phyloP scores from a whole-genome alignment of 53 echinoderm and acorn worm genomes.

The Arbacia lixula region DNA sequence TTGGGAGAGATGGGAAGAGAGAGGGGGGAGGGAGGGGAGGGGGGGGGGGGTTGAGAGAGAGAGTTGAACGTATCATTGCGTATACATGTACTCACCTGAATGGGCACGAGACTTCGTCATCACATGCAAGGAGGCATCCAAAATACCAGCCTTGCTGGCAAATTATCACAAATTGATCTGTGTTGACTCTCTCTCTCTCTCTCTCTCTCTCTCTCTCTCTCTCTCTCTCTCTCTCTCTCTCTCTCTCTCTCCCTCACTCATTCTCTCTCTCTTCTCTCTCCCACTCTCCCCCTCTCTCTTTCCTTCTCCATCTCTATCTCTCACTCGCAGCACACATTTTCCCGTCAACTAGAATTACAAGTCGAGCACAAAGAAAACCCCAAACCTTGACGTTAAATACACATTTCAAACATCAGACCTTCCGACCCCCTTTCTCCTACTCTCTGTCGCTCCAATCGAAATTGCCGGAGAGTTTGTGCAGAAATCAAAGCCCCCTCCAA shows the following conservation, averaged over 20 bases:
- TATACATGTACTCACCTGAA: too few species aligned
- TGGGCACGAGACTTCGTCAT: too few species aligned
- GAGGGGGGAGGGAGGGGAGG: not conserved
- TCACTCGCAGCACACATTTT: not conserved
- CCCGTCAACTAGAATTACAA: not conserved
- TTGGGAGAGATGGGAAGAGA: not conserved
- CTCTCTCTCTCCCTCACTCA: too few species aligned
- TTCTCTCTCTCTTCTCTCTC: not conserved
- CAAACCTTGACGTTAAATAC: slow-evolving; percentile 13
- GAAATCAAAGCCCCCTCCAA: slow-evolving; percentile 17
- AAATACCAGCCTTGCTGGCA: too few species aligned
- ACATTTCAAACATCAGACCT: slow-evolving; percentile 13
- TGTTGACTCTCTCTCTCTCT: too few species aligned
- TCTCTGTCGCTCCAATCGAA: not conserved
- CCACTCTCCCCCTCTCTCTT: not conserved
- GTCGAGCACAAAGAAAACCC: not conserved
- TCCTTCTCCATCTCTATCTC: not conserved
- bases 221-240: too few species aligned
- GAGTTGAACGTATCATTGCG: too few species aligned
- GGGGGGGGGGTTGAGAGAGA: too few species aligned
- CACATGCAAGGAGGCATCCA: too few species aligned
- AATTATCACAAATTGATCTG: too few species aligned
- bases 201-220: too few species aligned
- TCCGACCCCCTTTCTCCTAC: not conserved
- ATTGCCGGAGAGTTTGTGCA: slow-evolving; percentile 5